Percentiles rank a stretch among this genome's conserved stretches.
Conservation (phyloP, 2,888 invertebrate genomes). For the Eudemis profundana region DNA sequence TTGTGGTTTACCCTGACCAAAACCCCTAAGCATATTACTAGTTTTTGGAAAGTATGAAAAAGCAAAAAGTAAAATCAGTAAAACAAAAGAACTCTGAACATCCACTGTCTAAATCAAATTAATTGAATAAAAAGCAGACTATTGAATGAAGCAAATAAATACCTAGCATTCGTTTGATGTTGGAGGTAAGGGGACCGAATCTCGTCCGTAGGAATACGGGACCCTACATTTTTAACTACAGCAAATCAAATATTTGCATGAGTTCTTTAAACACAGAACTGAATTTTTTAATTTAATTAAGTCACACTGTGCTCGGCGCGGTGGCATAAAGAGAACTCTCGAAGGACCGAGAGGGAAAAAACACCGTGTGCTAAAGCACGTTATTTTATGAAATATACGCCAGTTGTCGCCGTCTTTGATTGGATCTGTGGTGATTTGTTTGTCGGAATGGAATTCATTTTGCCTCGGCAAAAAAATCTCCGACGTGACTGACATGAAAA, state of each 20-base stretch:
- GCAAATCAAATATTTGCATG: not conserved
- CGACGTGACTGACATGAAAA: conserved; percentile 76
- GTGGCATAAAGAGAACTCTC: conserved; percentile 1
- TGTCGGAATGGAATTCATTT: conserved; percentile 70
- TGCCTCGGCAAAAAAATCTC: conserved; percentile 60
- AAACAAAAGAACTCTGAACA: too few species aligned
- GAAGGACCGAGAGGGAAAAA: conserved; percentile 18
- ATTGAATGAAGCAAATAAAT: not conserved
- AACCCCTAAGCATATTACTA: too few species aligned
- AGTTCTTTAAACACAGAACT: not conserved
- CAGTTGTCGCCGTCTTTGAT: conserved; percentile 63
- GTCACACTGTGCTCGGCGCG: not conserved
- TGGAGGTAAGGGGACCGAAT: not conserved
- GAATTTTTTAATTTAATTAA: conserved; percentile 11
- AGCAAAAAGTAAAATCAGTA: too few species aligned
- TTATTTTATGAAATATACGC: conserved; percentile 55
- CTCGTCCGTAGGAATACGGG: not conserved
- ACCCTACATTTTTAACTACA: not conserved
- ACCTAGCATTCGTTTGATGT: not conserved
- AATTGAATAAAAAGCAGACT: not conserved
- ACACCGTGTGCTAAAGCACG: conserved; percentile 47
- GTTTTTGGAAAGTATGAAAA: too few species aligned
- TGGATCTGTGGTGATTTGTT: conserved; percentile 73
- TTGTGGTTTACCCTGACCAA: too few species aligned
- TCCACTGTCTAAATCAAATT: too few species aligned